Percentiles rank a stretch among this genome's conserved stretches.
Conservation (phyloP, 2,797 vertebrate genomes). For the Cryptoprocta ferox region DNA sequence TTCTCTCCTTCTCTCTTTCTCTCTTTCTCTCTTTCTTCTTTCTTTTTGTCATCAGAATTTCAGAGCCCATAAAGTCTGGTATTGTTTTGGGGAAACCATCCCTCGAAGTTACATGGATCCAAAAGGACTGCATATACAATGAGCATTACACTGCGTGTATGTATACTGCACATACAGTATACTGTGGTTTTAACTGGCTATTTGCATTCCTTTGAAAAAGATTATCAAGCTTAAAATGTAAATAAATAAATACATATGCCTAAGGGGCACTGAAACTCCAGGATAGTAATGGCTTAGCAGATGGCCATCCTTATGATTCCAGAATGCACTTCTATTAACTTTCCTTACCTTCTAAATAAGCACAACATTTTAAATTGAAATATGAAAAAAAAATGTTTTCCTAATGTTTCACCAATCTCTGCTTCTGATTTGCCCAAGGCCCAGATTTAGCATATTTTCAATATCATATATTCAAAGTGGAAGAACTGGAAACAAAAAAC, state of each 20-base stretch:
- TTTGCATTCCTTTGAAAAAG: slow-evolving; percentile 13
- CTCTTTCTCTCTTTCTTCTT: background rate
- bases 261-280: background rate
- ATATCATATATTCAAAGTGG: slow-evolving; percentile 71
- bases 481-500: slow-evolving; percentile 73
- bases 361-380: slow-evolving; percentile 49
- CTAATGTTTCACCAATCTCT: slow-evolving; percentile 66
- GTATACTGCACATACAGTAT: background rate
- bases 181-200: background rate
- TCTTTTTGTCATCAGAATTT: slow-evolving; percentile 52
- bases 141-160: background rate
- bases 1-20: no score
- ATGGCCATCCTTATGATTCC: slow-evolving; percentile 17
- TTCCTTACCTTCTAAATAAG: slow-evolving; percentile 48
- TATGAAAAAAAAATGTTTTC: slow-evolving; percentile 27
- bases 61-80: slow-evolving; percentile 61
- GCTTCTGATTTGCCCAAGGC: slow-evolving; percentile 78
- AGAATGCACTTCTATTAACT: slow-evolving; percentile 34
- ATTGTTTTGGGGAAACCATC: slow-evolving; percentile 46
- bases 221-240: slow-evolving; percentile 50
- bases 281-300: background rate
- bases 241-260: slow-evolving; percentile 23
- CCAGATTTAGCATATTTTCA: slow-evolving; percentile 66
- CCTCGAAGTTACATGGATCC: slow-evolving; percentile 39
- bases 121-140: background rate